These are phyloP conservation scores for Zaprionus ornatus DNA, from an alignment of 1,140 invertebrate genomes.

Conservation along the genomic window DNA sequence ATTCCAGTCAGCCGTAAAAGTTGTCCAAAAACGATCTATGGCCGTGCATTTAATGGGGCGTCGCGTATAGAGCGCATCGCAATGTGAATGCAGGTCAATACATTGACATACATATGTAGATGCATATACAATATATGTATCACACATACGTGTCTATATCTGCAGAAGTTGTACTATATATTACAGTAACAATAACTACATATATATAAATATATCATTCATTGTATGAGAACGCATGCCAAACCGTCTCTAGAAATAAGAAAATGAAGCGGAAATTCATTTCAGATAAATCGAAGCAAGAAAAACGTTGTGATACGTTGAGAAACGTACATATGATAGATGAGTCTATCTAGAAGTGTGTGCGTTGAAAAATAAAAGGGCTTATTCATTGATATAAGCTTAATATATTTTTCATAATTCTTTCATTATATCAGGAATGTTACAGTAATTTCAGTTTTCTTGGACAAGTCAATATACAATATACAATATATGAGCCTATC, in stretches of 20 bases:
- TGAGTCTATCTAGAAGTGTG: too few species aligned
- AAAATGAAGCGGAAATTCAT: conserved; percentile 15
- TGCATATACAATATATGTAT: neutral
- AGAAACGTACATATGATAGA: neutral
- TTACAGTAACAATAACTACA: neutral
- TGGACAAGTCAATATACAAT: too few species aligned
- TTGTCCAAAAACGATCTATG: conserved; percentile 8
- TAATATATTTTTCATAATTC: too few species aligned
- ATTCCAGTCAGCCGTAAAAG: conserved; percentile 15
- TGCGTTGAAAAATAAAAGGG: too few species aligned
- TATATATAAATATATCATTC: neutral
- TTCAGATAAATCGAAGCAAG: conserved; percentile 10
- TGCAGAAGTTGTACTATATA: neutral
- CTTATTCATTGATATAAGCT: too few species aligned
- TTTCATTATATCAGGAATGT: too few species aligned
- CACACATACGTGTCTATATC: neutral
- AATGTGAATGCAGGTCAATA: conserved; percentile 6
- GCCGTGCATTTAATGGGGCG: neutral
- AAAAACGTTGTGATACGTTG: neutral
- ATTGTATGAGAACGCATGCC: neutral
- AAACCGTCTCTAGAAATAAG: neutral
- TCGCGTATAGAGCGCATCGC: neutral
- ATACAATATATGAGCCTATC: too few species aligned
- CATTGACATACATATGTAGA: conserved; percentile 6
- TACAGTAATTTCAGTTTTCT: too few species aligned